Percentiles rank a stretch among this genome's conserved stretches.
Conservation (phyloP, 1,140 invertebrate genomes). For the Melitaea cinxia region DNA sequence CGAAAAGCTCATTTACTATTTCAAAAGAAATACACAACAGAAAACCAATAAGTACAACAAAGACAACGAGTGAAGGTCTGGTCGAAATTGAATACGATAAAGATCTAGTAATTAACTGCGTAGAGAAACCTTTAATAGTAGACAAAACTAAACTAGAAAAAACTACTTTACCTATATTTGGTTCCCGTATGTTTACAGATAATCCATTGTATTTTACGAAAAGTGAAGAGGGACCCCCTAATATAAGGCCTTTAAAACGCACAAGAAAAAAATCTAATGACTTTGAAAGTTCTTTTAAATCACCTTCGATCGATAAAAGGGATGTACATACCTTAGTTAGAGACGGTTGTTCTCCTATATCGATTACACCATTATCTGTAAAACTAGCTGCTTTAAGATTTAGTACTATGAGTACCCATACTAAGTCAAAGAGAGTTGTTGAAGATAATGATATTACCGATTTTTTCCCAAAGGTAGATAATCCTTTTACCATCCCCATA, state of each 20-base stretch:
- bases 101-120: conserved; percentile 68
- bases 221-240: conserved; percentile 50
- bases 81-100: conserved; percentile 76
- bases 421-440: conserved; percentile 56
- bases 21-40: conserved; percentile 42
- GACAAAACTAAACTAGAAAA: conserved; percentile 55
- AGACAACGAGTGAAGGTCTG: conserved; percentile 56
- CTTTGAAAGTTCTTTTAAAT: conserved; percentile 76
- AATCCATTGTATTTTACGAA: conserved; percentile 75
- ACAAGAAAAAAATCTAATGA: conserved; percentile 75
- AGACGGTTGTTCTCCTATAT: conserved; percentile 71
- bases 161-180: conserved; percentile 73
- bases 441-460: conserved; percentile 58
- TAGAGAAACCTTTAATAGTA: conserved; percentile 64
- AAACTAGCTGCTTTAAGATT: conserved; percentile 74
- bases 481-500: conserved; percentile 63
- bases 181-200: conserved; percentile 70
- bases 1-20: conserved; percentile 50
- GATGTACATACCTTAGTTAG: conserved; percentile 67
- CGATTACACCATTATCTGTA: conserved; percentile 67
- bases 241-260: conserved; percentile 68
- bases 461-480: conserved; percentile 70
- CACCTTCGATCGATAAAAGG: conserved; percentile 71
- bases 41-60: conserved; percentile 63
- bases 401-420: conserved; percentile 73